phyloP scores from a whole-genome alignment of 2,888 invertebrate genomes.

The Patella ulyssiponensis region DNA sequence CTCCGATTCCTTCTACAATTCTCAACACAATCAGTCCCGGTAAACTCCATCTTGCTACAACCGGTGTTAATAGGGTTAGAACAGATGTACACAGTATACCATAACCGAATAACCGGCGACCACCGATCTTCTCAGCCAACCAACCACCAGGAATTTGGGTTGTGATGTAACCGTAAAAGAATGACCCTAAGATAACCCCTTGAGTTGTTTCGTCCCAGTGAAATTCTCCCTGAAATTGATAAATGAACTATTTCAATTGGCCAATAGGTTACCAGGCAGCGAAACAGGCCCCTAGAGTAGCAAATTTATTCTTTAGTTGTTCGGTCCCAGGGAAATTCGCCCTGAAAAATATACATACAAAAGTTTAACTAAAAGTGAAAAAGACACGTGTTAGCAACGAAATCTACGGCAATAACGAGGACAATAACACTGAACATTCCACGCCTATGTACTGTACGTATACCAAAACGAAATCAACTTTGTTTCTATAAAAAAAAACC shows the following conservation, averaged over 20 bases:
- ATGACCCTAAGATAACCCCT: slow-evolving; percentile 64
- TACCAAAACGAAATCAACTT: too few species aligned
- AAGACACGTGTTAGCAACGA: too few species aligned
- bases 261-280: too few species aligned
- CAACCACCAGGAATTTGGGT: slow-evolving; percentile 70
- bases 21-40: slow-evolving; percentile 81
- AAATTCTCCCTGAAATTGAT: slow-evolving; percentile 54
- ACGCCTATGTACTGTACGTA: too few species aligned
- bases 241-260: background rate
- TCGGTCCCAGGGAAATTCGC: too few species aligned
- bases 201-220: slow-evolving; percentile 58
- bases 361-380: too few species aligned
- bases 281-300: too few species aligned
- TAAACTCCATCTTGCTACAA: slow-evolving; percentile 81
- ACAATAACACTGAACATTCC: background rate
- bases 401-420: background rate
- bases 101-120: slow-evolving; percentile 86
- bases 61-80: slow-evolving; percentile 85
- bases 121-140: slow-evolving; percentile 86
- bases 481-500: too few species aligned
- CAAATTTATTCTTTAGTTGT: too few species aligned
- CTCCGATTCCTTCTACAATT: slow-evolving; percentile 86
- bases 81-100: slow-evolving; percentile 87
- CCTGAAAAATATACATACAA: too few species aligned
- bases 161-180: slow-evolving; percentile 69